Evolutionary conservation across 2,797 vertebrate species (phyloP), one percentile per base, ranked within the genome.

Genomic region (Orientallactaga sibirica): DNA sequence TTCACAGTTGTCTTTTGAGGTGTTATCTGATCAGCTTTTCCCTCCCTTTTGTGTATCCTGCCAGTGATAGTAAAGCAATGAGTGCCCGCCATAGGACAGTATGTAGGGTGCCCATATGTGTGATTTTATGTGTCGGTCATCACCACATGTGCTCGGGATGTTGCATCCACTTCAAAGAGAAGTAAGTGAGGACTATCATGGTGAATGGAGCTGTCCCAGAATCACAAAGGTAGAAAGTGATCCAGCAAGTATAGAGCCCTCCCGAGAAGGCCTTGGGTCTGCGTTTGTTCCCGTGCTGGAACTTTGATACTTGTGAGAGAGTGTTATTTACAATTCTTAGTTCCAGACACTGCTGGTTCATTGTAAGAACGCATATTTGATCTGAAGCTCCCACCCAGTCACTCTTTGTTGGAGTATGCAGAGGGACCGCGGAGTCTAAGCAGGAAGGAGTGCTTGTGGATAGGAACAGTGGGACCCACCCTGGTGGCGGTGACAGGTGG

Each of bases 61-160:
- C 58, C 5, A 12, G 75, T n/a, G 73, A 52, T 2, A 29, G 71
- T 58, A 24, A 52, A 58, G 33, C 27, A 7, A 1, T 20, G 73
- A 64, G 15, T 24, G 33, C 62, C 75, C 71, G 0, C 10, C n/a
- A 3, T 19, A 8, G 3, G 70, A 43, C 2, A 0, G 33, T 5
- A 3, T 2, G 43, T 11, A 41, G 77, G 91, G 41, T 0, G 0
- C 58, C 41, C 0, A 0, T 8, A 0, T n/a, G 10, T 24, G 24
- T n/a, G 8, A 22, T 62, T 84, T n/a, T 3, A 27, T 55, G 70
- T 74, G 12, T 55, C 78, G 86, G 37, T 78, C 41, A 15, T 41
- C 20, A 3, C 8, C 66, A 48, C 3, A 18, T n/a, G 15, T 70
- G 62, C 6, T 55, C 71, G 86, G 82, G 55, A 43, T 88, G 82